phyloP scores from a whole-genome alignment of 2,797 vertebrate species.

The Falco berigora region DNA sequence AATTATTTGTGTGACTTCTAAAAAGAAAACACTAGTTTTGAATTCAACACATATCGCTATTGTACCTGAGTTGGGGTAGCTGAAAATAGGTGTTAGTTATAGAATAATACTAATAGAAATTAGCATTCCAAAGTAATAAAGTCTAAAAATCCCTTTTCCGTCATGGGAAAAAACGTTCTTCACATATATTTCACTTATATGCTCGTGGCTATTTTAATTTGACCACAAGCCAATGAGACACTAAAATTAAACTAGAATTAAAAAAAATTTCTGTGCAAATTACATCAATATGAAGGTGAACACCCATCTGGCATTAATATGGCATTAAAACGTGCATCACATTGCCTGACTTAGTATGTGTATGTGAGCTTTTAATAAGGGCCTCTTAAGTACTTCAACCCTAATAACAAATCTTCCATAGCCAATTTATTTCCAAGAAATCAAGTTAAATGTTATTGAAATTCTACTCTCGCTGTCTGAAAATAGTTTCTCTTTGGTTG shows the following conservation, averaged over 20 bases:
- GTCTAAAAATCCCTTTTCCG: not conserved
- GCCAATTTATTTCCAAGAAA: conserved; percentile 11
- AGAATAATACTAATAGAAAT: not conserved
- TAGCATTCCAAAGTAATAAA: not conserved
- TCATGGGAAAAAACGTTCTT: not conserved
- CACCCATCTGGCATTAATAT: not conserved
- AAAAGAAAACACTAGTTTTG: not conserved
- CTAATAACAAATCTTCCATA: not conserved
- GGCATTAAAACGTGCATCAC: not conserved
- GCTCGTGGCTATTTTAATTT: not conserved
- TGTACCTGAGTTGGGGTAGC: not conserved
- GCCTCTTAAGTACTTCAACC: not conserved
- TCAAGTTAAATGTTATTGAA: not conserved
- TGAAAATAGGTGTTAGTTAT: not conserved
- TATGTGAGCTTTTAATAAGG: not conserved
- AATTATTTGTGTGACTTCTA: not conserved
- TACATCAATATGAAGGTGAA: not conserved
- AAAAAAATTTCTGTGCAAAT: not conserved
- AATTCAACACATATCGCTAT: not conserved
- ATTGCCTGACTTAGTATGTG: not conserved
- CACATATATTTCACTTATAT: not conserved
- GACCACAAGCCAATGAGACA: not conserved
- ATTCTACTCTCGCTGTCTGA: not conserved
- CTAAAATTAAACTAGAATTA: not conserved
- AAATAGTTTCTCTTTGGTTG: conserved; percentile 50